A percentile compares a stretch with the other conserved stretches of the same genome.
These are phyloP conservation scores for Podilymbus podiceps DNA, from an alignment of 2,113 vertebrate species.

Conservation along the genomic window DNA sequence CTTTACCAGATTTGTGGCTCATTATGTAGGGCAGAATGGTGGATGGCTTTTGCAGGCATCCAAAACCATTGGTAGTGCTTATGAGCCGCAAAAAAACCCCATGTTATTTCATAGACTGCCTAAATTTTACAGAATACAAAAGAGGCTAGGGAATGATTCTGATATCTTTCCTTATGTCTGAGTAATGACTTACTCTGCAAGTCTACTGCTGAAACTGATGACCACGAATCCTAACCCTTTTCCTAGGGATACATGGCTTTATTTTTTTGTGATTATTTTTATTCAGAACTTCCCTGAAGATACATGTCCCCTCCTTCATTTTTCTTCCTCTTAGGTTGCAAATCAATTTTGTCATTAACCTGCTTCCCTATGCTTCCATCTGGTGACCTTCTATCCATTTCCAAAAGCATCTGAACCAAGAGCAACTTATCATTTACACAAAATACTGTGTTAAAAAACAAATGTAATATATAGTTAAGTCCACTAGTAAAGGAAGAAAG, in stretches of 20 bases:
- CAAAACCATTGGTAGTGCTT: background rate
- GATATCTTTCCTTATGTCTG: background rate
- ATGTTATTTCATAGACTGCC: background rate
- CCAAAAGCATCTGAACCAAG: background rate
- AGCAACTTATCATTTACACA: background rate
- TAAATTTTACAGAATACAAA: background rate
- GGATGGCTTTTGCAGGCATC: constrained; percentile 9
- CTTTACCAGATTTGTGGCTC: constrained; percentile 17
- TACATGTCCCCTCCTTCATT: background rate
- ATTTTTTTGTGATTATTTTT: background rate
- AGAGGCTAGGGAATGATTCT: background rate
- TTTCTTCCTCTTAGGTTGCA: background rate
- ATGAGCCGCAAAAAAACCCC: background rate
- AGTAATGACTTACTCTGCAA: background rate
- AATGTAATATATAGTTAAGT: background rate
- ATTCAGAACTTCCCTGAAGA: background rate
- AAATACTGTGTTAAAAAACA: background rate
- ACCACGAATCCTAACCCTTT: background rate
- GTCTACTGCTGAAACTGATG: background rate
- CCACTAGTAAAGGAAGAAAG: background rate
- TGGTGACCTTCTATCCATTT: background rate
- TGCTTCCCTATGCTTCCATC: background rate
- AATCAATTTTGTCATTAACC: background rate
- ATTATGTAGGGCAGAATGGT: background rate
- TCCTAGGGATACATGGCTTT: background rate